Evolutionary conservation across 2,888 invertebrate species (phyloP), one percentile per base, ranked within the genome.

Genomic region (Meiosimyza decipiens): DNA sequence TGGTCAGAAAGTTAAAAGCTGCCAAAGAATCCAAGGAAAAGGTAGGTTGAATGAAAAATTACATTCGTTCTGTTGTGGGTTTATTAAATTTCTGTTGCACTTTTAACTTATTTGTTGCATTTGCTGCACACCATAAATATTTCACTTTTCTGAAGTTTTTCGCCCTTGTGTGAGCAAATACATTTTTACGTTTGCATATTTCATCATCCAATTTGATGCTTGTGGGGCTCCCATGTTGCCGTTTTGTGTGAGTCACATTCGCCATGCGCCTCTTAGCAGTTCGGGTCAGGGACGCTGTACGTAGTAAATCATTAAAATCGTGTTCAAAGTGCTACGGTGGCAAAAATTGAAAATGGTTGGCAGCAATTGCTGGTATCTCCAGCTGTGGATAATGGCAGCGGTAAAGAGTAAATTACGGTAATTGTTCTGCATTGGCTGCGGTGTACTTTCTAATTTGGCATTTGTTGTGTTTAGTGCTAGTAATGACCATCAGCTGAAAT

Each of bases 1-100:
- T 93, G 79, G 94, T 96, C 67, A 90, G 95, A 82, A 92, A 93
- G 88, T 88, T 95, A 76, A 96, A 96, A 88, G 89, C 92, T 77
- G 91, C 92, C 49, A 94, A 95, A 87, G 94, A 93, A 86, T 90
- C 92, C 68, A 91, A 90, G 85, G 92, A 92, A 79, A 91, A 92
- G 93, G 95, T 95, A 78, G 75, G 75, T 59, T 70, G 16, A 3
- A 55, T 6, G 33, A 13, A 57, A 57, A 67, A 16, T 3, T 28
- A 12, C 18, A 40, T 12, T 51, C 11, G 51, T 63, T 63, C 40
- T 6, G 40, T 40, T 40, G 40, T 73, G 66, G 50, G 60, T 47
- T 65, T 65, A n/a, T 22, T 51, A 64, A 9, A 60, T 40, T 22
- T 28, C n/a, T 51, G 16, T 60, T 51, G 49, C 15, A 50, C 22